phyloP scores from a whole-genome alignment of 2,797 vertebrate genomes.

The Myotis daubentonii region DNA sequence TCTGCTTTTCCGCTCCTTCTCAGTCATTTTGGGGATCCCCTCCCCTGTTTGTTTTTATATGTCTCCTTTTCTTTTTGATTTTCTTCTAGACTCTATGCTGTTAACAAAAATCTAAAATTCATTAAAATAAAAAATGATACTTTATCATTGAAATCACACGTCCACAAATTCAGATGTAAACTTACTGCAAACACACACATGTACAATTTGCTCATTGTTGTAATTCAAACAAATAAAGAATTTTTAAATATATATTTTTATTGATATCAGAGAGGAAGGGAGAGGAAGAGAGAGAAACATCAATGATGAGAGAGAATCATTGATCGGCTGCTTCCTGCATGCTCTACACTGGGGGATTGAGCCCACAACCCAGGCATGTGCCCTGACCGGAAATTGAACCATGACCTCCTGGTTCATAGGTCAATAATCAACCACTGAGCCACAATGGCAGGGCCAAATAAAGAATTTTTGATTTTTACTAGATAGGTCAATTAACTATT shows the following conservation, averaged over 20 bases:
- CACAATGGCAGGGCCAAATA: background rate
- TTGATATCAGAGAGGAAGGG: too few species aligned
- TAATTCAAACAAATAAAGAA: background rate
- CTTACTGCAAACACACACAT: background rate
- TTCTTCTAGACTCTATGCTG: background rate
- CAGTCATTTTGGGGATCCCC: background rate
- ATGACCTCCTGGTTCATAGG: too few species aligned
- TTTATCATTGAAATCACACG: slow-evolving; percentile 29
- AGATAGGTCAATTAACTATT: background rate
- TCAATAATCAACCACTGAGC: too few species aligned
- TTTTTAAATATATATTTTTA: background rate
- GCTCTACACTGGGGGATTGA: too few species aligned
- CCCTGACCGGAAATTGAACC: too few species aligned
- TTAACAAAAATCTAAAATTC: background rate
- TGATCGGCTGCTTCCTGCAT: too few species aligned
- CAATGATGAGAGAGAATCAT: too few species aligned
- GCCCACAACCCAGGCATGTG: too few species aligned
- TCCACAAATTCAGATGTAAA: background rate
- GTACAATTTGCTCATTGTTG: background rate
- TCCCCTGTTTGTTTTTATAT: background rate
- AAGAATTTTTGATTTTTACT: background rate
- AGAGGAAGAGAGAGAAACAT: too few species aligned
- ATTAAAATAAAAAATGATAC: background rate
- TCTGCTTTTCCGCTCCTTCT: background rate
- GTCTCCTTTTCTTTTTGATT: background rate